Percentiles rank a stretch among this genome's conserved stretches.
phyloP scores from a whole-genome alignment of 2,888 invertebrate species.

The Agapostemon virescens region DNA sequence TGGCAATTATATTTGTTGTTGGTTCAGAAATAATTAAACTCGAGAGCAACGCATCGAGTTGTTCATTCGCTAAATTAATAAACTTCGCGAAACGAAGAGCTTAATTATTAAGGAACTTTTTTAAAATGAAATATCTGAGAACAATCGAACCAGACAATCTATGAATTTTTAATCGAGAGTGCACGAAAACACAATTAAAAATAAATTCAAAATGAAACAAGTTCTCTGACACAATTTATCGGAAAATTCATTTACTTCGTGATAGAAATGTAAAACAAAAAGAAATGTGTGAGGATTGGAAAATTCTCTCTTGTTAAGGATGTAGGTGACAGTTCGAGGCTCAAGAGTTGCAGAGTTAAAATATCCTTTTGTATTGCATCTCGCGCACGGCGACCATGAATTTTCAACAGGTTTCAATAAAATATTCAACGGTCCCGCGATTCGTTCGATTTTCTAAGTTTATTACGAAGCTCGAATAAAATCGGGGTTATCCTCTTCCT shows the following conservation, averaged over 20 bases:
- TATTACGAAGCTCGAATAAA: slow-evolving; percentile 5
- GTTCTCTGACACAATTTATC: background rate
- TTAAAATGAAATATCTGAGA: too few species aligned
- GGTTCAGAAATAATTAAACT: too few species aligned
- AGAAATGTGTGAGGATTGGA: background rate
- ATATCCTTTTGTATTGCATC: background rate
- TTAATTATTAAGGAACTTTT: too few species aligned
- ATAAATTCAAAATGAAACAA: background rate
- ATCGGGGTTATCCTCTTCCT: slow-evolving; percentile 8
- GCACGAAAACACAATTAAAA: background rate
- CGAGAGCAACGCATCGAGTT: too few species aligned
- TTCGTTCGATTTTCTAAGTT: slow-evolving; percentile 27
- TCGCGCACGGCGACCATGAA: background rate
- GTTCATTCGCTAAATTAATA: too few species aligned
- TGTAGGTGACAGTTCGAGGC: background rate
- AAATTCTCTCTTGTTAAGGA: background rate
- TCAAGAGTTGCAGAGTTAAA: background rate
- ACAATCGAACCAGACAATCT: too few species aligned
- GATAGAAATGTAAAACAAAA: background rate
- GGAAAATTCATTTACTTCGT: background rate
- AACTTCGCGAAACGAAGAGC: too few species aligned
- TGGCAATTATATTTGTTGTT: too few species aligned
- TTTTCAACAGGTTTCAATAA: background rate
- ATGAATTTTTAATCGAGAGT: background rate
- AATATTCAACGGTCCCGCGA: background rate